A percentile compares a stretch with the other conserved stretches of the same genome.
These are phyloP conservation scores for Barbus barbus DNA, from an alignment of 2,113 vertebrate species.

Conservation along the genomic window DNA sequence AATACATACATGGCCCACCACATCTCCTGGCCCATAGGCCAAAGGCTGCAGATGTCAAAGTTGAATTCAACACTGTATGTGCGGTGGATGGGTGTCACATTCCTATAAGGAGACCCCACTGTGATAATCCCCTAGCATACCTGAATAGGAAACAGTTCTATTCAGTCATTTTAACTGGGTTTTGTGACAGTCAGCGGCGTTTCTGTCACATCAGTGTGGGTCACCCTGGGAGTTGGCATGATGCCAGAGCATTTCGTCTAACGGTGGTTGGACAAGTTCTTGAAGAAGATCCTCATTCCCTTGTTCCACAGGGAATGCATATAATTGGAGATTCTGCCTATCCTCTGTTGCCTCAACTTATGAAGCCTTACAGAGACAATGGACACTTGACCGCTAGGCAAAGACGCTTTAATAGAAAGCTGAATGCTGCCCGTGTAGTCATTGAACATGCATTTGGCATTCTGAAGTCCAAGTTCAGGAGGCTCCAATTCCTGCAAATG, in stretches of 20 bases:
- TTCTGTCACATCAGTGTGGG: conserved; percentile 24
- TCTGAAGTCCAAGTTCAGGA: neutral
- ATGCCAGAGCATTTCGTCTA: neutral
- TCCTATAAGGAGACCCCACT: neutral
- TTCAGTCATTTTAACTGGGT: neutral
- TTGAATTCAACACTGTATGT: too few species aligned
- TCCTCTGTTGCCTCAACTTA: neutral
- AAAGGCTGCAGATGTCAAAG: too few species aligned
- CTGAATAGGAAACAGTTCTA: neutral
- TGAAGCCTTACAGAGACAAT: conserved; percentile 35
- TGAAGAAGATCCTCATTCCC: neutral
- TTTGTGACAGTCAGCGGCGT: neutral
- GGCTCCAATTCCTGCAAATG: neutral
- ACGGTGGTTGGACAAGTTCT: neutral
- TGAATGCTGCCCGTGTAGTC: neutral
- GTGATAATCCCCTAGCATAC: conserved; percentile 1
- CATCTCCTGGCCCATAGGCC: too few species aligned
- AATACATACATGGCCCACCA: too few species aligned
- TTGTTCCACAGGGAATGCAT: neutral
- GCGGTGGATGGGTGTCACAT: too few species aligned
- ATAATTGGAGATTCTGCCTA: conserved; percentile 10
- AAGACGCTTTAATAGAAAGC: neutral
- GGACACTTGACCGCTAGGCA: conserved; percentile 13
- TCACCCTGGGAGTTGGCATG: too few species aligned
- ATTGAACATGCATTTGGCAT: conserved; percentile 9